Evolutionary conservation across 1,140 invertebrate species (phyloP), one percentile per base, ranked within the genome.

Genomic region (Pachyrhynchus sulphureomaculatus): DNA sequence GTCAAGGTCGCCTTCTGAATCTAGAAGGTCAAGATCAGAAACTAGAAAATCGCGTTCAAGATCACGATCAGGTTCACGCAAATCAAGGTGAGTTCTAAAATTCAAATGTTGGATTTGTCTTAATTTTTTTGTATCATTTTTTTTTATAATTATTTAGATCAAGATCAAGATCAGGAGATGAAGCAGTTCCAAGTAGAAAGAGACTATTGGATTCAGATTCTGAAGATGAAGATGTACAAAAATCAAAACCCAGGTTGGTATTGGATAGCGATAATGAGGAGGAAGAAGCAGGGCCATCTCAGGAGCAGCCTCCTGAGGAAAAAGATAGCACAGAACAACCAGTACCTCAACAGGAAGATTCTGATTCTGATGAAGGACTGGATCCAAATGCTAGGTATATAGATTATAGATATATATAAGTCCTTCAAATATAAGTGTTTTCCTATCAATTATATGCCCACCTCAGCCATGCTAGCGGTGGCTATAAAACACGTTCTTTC

Each of bases 281-380:
- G 2, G 70, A 69, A 32, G 68, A 67, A 17, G 72, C 70, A 5
- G 72, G 68, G 20, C 66, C 77, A 10, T 78, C 79, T 1, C 73
- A 70, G 37, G 72, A 76, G 21, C 78, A 75, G 23, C 66, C 70
- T 4, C 67, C 71, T 48, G 71, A 72, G 60, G 68, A 71, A 54
- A 64, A 62, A n/a, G 65, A 75, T 26, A 65, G 56, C 70, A 39
- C 24, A 17, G 67, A 58, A 41, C 68, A 68, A 2, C 59, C 74
- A 54, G 69, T 70, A 6, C 3, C 32, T 1, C 49, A 67, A 75
- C 64, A 68, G 18, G 76, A 77, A 37, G 75, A 71, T 54, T 61
- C 57, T 47, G 77, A 79, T 72, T 83, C 81, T 15, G 86, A 88
- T 68, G 84, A 86, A 68, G 84, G 81, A 62, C 76, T 83, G 6